These are phyloP conservation scores for Eurois occulta DNA, from an alignment of 2,888 invertebrate species.

Conservation along the genomic window DNA sequence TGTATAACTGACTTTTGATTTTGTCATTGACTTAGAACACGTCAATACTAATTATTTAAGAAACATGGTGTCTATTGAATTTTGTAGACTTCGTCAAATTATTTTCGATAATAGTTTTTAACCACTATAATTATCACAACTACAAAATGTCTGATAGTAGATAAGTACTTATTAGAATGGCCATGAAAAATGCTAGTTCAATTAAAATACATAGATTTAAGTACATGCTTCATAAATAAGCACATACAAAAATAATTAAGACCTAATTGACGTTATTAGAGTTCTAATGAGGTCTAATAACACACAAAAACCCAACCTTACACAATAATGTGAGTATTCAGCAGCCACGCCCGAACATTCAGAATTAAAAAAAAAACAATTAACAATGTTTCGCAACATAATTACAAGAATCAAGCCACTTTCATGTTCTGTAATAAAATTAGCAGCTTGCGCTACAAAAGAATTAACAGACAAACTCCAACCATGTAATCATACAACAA, in stretches of 20 bases:
- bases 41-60: neutral
- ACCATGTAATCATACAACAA: slow-evolving; percentile 38
- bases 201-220: neutral
- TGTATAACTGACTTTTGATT: neutral
- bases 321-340: neutral
- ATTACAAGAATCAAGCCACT: slow-evolving; percentile 29
- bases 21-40: neutral
- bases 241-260: neutral
- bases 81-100: neutral
- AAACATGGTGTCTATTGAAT: neutral
- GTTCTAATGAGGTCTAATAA: slow-evolving; percentile 30
- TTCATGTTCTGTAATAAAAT: slow-evolving; percentile 31
- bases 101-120: neutral
- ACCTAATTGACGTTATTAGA: slow-evolving; percentile 2
- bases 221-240: neutral
- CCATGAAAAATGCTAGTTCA: slow-evolving; percentile 13
- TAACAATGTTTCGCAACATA: neutral
- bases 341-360: neutral
- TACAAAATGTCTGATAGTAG: neutral
- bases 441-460: slow-evolving; percentile 36
- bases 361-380: slow-evolving; percentile 24
- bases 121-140: neutral
- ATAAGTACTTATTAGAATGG: neutral
- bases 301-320: neutral
- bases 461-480: slow-evolving; percentile 24